These are phyloP conservation scores for Macaca mulatta DNA, from an alignment of 2,113 vertebrate genomes.

Conservation along the genomic window DNA sequence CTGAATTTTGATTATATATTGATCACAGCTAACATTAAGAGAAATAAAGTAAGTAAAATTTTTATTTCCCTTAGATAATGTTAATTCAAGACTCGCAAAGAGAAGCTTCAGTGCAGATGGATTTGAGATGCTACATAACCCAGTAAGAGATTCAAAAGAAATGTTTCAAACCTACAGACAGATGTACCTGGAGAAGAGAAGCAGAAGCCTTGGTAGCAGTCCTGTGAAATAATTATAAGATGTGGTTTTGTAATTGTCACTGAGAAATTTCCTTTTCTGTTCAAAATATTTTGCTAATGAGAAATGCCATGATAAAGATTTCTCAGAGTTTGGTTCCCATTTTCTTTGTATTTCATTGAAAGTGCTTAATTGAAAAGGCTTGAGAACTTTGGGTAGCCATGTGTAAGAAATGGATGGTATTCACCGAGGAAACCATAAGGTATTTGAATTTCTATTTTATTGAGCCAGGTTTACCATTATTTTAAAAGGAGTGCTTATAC, in stretches of 20 bases:
- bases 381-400: not conserved
- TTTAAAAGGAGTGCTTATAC: not conserved
- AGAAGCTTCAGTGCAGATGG: conserved; percentile 77
- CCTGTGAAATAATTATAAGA: conserved; percentile 42
- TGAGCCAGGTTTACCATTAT: conserved; percentile 51
- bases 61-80: conserved; percentile 69
- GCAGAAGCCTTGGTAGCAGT: conserved; percentile 77
- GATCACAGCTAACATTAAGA: not conserved
- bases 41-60: conserved; percentile 23
- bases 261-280: not conserved
- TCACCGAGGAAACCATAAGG: conserved; percentile 37
- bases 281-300: conserved; percentile 51
- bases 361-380: not conserved
- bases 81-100: conserved; percentile 74
- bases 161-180: conserved; percentile 84
- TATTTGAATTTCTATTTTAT: conserved; percentile 71
- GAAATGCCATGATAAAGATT: conserved; percentile 25
- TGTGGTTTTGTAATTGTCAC: not conserved
- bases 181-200: conserved; percentile 84
- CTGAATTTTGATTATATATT: not conserved
- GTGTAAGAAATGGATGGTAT: not conserved
- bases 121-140: conserved; percentile 65
- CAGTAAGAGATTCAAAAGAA: conserved; percentile 80
- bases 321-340: not conserved
- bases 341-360: not conserved